A percentile compares a stretch with the other conserved stretches of the same genome.
phyloP scores from a whole-genome alignment of 2,888 invertebrate genomes.

The Sinelater perroti region DNA sequence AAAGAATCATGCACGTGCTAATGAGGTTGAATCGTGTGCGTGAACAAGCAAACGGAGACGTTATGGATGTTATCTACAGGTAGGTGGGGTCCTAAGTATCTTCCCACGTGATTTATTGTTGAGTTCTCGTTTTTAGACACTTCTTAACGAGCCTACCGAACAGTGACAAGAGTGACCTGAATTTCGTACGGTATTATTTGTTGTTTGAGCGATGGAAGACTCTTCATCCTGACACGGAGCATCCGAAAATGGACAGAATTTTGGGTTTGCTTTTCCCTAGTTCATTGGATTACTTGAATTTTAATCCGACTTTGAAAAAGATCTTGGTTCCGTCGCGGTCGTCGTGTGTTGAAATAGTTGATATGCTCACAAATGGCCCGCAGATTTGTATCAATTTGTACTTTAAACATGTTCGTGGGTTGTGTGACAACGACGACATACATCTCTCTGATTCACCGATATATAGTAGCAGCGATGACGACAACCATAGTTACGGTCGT shows the following conservation, averaged over 20 bases:
- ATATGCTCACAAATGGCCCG: constrained; percentile 34
- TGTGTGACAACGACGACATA: constrained; percentile 25
- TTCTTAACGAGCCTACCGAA: constrained; percentile 43
- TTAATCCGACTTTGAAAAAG: constrained; percentile 42
- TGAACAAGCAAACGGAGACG: constrained; percentile 38
- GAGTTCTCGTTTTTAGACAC: constrained; percentile 41
- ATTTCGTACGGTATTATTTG: constrained; percentile 50
- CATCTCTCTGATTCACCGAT: too few species aligned
- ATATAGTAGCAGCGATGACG: constrained; percentile 43
- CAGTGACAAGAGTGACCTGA: constrained; percentile 44
- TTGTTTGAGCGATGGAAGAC: constrained; percentile 50
- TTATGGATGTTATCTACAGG: constrained; percentile 48
- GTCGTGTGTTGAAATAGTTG: constrained; percentile 40
- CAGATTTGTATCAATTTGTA: constrained; percentile 37
- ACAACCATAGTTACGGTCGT: too few species aligned
- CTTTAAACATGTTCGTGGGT: constrained; percentile 44
- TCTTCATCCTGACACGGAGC: constrained; percentile 30
- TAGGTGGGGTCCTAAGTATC: constrained; percentile 33
- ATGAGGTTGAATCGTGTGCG: constrained; percentile 41
- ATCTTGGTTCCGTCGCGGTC: constrained; percentile 41
- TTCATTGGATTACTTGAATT: too few species aligned
- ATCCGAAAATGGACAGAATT: constrained; percentile 42
- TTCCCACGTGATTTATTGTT: neutral
- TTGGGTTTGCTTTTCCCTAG: too few species aligned
- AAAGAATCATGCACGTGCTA: constrained; percentile 48